Conservation (phyloP, 2,797 vertebrate species). For the Lithobates sylvaticus region DNA sequence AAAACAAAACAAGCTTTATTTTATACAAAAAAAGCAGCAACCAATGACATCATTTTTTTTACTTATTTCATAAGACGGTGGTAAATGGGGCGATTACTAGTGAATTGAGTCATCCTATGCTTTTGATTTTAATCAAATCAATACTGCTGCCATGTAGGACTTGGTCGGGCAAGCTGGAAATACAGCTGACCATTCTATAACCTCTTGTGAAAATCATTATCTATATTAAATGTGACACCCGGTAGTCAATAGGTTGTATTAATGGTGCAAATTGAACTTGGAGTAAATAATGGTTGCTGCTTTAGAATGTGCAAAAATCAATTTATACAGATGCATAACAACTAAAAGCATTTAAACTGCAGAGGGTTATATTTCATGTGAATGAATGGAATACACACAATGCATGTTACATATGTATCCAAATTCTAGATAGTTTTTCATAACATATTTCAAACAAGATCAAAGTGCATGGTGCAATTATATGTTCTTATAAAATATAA, state of each 20-base stretch:
- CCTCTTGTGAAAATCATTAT: not conserved
- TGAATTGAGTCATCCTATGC: no score
- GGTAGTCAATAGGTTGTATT: no score
- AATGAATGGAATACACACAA: constrained; percentile 4
- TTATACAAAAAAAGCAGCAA: constrained; percentile 24
- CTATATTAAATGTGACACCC: not conserved
- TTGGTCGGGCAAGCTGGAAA: no score
- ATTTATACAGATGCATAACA: constrained; percentile 1
- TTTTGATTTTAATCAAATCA: no score
- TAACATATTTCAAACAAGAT: no score
- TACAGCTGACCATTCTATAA: not conserved
- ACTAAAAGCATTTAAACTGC: not conserved
- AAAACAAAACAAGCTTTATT: constrained; percentile 28
- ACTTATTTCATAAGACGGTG: not conserved
- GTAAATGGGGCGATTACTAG: no score
- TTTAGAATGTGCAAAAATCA: constrained; percentile 5
- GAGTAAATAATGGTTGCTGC: not conserved
- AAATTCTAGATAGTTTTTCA: no score
- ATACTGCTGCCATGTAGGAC: no score
- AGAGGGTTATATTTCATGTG: not conserved
- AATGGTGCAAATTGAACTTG: no score
- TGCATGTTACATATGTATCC: no score
- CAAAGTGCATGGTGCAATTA: no score
- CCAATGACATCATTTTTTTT: not conserved
- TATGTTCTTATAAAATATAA: no score